Evolutionary conservation across 2,797 vertebrate species (phyloP), one percentile per base, ranked within the genome.

Genomic region (Erpetoichthys calabaricus): DNA sequence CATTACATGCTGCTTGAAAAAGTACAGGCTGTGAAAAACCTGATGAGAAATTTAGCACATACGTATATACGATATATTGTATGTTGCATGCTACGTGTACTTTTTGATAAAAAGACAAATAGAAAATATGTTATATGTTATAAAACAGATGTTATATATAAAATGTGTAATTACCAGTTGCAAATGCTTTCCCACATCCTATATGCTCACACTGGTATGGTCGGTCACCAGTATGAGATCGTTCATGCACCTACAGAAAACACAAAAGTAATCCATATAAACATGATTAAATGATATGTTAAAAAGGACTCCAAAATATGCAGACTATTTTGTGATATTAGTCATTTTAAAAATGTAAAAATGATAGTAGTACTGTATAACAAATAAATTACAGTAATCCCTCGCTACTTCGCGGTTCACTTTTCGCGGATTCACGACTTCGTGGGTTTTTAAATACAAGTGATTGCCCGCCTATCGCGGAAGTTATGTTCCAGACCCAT

Each of bases 191-290:
- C 55, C 91, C 92, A 71, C 96, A 99, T 64, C 91, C 88, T 5
- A 80, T 75, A 71, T 92, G 94, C 8, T 96, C 93, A 70, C 96
- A 99, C 61, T 91, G 68, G 66, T 99, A 99, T 0, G 96, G 96
- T 70, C 97, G 91, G 75, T 99, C 94, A 69, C 96, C 96, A 1
- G 96, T 99, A 75, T 99, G 96, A 5, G 94, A 97, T 60, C 96
- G 83, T 68, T 98, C 96, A 8, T 99, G 96, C n/a, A 99, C 96
- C 96, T 99, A 70, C 66, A 52, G 50, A 67, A 68, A 57, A 70
- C 63, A 75, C 57, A 68, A 46, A 8, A 56, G 53, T 54, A 54
- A 25, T 5, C 51, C 51, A 45, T 51, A 10, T 58, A 10, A 45
- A 50, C 50, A 4, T 6, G 4, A 10, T 51, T 9, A 45, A 6